A percentile compares a stretch with the other conserved stretches of the same genome.
These are phyloP conservation scores for Acanthisitta chloris DNA, from an alignment of 2,113 vertebrate genomes.

Conservation along the genomic window DNA sequence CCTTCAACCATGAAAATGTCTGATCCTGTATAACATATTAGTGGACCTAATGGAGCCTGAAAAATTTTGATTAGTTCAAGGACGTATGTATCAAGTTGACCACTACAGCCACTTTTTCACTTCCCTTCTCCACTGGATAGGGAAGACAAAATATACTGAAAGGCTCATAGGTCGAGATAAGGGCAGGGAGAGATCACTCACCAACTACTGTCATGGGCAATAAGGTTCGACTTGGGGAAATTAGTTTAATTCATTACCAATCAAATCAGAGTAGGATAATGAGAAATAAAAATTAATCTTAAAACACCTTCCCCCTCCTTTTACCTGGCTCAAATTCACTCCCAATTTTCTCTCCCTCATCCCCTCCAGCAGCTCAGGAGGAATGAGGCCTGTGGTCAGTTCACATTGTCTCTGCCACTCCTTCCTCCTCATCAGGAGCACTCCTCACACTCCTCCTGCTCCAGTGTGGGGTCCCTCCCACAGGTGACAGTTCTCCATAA, in stretches of 20 bases:
- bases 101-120: background rate
- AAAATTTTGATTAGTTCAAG: background rate
- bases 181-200: background rate
- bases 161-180: background rate
- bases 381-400: background rate
- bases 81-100: background rate
- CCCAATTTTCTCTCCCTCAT: background rate
- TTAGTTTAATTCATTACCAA: background rate
- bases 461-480: fast-evolving
- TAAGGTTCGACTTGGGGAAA: background rate
- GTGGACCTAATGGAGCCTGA: background rate
- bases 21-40: background rate
- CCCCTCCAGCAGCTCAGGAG: background rate
- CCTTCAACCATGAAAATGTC: background rate
- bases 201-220: background rate
- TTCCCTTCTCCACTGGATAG: background rate
- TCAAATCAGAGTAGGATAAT: background rate
- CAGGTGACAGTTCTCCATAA: background rate
- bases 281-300: background rate
- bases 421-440: background rate
- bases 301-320: background rate
- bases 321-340: background rate
- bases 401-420: background rate
- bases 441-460: background rate
- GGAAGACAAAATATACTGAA: background rate